Evolutionary conservation across 1,140 invertebrate species (phyloP).

Genomic region (Trichonephila clavata): DNA sequence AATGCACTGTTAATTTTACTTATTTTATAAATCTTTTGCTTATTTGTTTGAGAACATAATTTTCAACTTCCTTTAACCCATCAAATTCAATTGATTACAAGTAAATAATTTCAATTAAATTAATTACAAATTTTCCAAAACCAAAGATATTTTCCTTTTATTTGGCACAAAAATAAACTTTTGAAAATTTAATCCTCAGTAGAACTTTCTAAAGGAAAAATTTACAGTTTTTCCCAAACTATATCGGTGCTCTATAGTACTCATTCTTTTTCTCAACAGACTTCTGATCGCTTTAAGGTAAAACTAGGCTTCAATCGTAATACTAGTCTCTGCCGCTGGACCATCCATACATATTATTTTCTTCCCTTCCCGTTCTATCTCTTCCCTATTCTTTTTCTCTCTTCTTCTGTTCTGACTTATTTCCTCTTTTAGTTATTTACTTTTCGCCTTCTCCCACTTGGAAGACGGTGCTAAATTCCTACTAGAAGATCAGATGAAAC

Average conservation of each 20-base stretch:
- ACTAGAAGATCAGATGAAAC: conserved; percentile 41
- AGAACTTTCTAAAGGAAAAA: too few species aligned
- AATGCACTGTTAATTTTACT: too few species aligned
- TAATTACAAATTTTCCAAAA: too few species aligned
- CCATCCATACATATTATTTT: background rate
- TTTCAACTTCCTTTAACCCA: too few species aligned
- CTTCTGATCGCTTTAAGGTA: conserved; percentile 43
- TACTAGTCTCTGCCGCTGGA: conserved; percentile 3
- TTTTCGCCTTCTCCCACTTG: conserved; percentile 13
- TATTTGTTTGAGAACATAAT: too few species aligned
- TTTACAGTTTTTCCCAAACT: background rate
- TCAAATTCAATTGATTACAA: too few species aligned
- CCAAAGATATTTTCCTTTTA: too few species aligned
- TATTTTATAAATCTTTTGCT: too few species aligned
- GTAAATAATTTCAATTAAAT: too few species aligned
- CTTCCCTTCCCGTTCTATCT: background rate
- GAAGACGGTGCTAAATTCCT: conserved; percentile 31
- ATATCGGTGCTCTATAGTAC: background rate
- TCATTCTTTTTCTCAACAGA: background rate
- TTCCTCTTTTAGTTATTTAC: conserved; percentile 64
- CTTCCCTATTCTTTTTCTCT: background rate
- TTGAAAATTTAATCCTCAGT: too few species aligned
- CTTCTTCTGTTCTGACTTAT: conserved; percentile 20
- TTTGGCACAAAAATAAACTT: too few species aligned
- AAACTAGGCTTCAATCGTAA: conserved; percentile 48